Evolutionary conservation across 2,113 vertebrate genomes (phyloP).

Genomic region (Hylia prasina): DNA sequence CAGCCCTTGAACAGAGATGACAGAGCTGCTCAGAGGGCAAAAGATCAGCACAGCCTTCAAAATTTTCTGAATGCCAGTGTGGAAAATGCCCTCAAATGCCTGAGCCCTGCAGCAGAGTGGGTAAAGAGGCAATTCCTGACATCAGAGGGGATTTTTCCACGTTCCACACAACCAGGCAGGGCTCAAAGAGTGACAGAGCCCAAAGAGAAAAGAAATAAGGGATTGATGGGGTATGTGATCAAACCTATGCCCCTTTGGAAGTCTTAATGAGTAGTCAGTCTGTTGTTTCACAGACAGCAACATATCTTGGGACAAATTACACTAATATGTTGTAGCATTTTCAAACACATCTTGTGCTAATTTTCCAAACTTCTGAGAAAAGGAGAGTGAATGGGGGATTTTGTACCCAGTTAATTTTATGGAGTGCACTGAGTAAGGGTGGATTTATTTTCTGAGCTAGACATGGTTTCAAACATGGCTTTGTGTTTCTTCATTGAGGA

Average conservation of each 20-base stretch:
- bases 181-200: background rate
- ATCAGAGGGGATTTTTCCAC: fast-evolving
- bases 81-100: background rate
- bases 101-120: background rate
- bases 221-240: background rate
- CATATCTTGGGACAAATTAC: background rate
- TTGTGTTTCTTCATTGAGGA: conserved; percentile 24
- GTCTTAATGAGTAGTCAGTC: background rate
- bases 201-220: background rate
- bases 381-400: background rate
- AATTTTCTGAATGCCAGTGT: background rate
- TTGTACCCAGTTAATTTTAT: conserved; percentile 13
- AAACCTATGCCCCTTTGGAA: background rate
- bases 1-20: background rate
- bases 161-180: fast-evolving
- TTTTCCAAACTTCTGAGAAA: background rate
- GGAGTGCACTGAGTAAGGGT: background rate
- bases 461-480: background rate
- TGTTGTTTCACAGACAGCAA: background rate
- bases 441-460: conserved; percentile 14
- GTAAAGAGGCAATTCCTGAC: background rate
- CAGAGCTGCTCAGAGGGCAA: background rate
- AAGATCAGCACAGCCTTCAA: background rate
- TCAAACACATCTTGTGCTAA: background rate
- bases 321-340: background rate